Conservation (phyloP, 2,888 invertebrate species). For the Creontiades dilutus region DNA sequence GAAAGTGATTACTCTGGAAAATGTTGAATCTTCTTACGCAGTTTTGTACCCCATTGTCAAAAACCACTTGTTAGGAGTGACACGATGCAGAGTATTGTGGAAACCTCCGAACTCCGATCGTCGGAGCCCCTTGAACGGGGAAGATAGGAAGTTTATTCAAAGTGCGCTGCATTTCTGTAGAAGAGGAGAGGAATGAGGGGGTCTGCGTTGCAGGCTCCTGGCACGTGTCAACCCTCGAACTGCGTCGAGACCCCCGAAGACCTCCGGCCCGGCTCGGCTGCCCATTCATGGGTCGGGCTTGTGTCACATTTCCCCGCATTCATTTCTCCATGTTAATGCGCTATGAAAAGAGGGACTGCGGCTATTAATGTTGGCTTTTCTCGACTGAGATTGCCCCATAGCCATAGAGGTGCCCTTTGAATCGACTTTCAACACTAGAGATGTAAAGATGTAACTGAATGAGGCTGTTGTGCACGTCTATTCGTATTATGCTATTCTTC, state of each 20-base stretch:
- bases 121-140: background rate
- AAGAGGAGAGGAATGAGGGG: background rate
- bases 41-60: too few relatives aligned
- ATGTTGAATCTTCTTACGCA: too few relatives aligned
- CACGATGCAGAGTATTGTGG: too few relatives aligned
- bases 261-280: background rate
- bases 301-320: background rate
- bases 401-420: background rate
- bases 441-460: too few relatives aligned
- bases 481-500: too few relatives aligned
- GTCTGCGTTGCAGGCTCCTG: conserved; percentile 53
- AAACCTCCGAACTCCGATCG: too few relatives aligned
- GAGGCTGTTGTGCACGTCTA: too few relatives aligned
- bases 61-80: too few relatives aligned
- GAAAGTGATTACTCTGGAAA: too few relatives aligned
- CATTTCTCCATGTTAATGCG: conserved; percentile 36
- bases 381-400: background rate
- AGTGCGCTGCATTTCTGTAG: conserved; percentile 6
- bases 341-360: conserved; percentile 26
- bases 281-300: conserved; percentile 1
- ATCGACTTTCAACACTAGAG: background rate
- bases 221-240: conserved; percentile 54
- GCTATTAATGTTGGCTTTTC: conserved; percentile 27
- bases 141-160: conserved; percentile 6
- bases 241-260: conserved; percentile 40